Evolutionary conservation across 2,797 vertebrate species (phyloP).

Genomic region (Sebastes iracundus): DNA sequence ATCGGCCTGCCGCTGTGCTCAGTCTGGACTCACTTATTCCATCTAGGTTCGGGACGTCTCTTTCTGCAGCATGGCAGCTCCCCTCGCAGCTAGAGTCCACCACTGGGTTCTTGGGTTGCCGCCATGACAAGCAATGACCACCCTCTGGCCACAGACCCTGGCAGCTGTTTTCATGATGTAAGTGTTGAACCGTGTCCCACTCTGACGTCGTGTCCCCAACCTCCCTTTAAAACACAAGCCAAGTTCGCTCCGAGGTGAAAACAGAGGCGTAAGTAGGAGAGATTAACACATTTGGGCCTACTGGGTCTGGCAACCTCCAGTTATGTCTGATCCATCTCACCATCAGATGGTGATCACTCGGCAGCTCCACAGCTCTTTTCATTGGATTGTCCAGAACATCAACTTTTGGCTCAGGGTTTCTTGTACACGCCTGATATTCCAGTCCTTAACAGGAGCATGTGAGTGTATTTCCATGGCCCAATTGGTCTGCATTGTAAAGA

Average conservation of each 20-base stretch:
- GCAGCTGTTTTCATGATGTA: constrained; percentile 45
- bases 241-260: constrained; percentile 17
- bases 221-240: constrained; percentile 6
- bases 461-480: not conserved
- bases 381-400: constrained; percentile 7
- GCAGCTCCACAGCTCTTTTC: constrained; percentile 2
- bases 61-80: not conserved
- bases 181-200: constrained; percentile 14
- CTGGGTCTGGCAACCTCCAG: not conserved
- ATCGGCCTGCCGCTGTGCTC: not conserved
- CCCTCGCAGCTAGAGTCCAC: not conserved
- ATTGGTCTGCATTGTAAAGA: not conserved
- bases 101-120: constrained; percentile 1
- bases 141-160: not conserved
- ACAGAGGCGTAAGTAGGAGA: not conserved
- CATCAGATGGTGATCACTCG: not conserved
- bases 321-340: constrained; percentile 2
- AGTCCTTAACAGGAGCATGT: not conserved
- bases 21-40: not conserved
- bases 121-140: constrained; percentile 22
- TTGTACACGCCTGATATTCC: not conserved
- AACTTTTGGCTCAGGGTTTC: not conserved
- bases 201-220: constrained; percentile 26
- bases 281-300: constrained; percentile 20
- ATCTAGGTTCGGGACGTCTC: not conserved